Evolutionary conservation across 2,797 vertebrate species (phyloP).

Genomic region (Euthynnus affinis): DNA sequence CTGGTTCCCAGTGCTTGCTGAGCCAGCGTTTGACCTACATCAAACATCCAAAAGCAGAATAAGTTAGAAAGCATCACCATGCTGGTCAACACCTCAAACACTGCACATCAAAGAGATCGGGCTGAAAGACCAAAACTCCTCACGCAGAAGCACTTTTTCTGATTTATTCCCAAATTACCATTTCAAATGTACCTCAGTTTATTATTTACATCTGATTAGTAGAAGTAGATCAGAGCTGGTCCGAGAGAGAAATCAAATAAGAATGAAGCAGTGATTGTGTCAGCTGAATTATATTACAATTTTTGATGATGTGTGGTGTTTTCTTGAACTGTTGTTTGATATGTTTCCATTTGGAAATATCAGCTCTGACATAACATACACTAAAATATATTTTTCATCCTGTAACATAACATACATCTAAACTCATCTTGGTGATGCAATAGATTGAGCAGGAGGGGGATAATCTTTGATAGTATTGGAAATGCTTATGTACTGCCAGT

Average conservation of each 20-base stretch:
- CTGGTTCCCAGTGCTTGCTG: constrained; percentile 67
- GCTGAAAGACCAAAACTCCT: background rate
- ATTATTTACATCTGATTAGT: constrained; percentile 27
- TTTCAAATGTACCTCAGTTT: constrained; percentile 34
- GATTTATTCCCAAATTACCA: constrained; percentile 19
- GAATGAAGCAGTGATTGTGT: background rate
- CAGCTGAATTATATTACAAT: background rate
- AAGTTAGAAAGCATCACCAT: constrained; percentile 59
- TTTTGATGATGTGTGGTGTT: background rate
- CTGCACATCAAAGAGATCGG: constrained; percentile 42
- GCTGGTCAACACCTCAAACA: constrained; percentile 56
- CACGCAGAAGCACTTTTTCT: constrained; percentile 8
- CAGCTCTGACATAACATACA: background rate
- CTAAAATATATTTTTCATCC: background rate
- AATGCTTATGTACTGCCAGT: background rate
- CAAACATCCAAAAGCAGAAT: constrained; percentile 67
- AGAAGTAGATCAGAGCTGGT: background rate
- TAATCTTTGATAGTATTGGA: constrained; percentile 29
- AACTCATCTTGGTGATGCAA: constrained; percentile 21
- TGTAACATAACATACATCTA: constrained; percentile 11
- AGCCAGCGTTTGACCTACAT: constrained; percentile 77
- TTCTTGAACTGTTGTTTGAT: background rate
- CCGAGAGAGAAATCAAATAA: constrained; percentile 14
- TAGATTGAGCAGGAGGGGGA: constrained; percentile 7
- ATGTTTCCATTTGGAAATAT: constrained; percentile 7